Evolutionary conservation across 1,140 invertebrate species (phyloP).

Genomic region (Samia ricini): DNA sequence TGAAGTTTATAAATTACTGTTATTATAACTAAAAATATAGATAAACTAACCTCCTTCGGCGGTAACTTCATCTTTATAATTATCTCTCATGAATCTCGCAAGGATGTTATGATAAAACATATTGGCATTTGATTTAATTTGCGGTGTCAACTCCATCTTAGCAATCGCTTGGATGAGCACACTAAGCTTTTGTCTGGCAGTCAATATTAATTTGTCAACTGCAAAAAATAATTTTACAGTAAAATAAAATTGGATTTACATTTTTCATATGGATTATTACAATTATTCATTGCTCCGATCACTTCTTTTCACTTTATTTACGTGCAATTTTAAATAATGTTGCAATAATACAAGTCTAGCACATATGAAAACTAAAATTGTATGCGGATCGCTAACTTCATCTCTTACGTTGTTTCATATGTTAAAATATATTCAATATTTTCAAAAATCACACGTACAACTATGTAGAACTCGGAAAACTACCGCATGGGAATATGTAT

Average conservation of each 20-base stretch:
- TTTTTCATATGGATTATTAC: constrained; percentile 3
- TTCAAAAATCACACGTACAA: too few relatives aligned
- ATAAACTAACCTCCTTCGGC: constrained; percentile 54
- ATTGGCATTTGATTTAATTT: constrained; percentile 40
- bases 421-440: too few relatives aligned
- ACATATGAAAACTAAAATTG: too few relatives aligned
- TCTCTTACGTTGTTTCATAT: too few relatives aligned
- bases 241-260: background rate
- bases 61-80: constrained; percentile 56
- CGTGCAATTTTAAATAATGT: too few relatives aligned
- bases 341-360: too few relatives aligned
- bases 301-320: too few relatives aligned
- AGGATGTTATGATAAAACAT: constrained; percentile 62
- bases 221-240: constrained; percentile 12
- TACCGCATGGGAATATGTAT: too few relatives aligned
- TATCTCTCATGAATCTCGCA: constrained; percentile 55
- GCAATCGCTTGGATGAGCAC: constrained; percentile 54
- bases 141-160: constrained; percentile 56
- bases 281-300: too few relatives aligned
- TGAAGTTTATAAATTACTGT: too few relatives aligned
- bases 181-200: constrained; percentile 51
- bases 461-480: too few relatives aligned
- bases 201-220: constrained; percentile 61
- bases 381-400: too few relatives aligned
- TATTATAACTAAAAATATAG: constrained; percentile 2